Evolutionary conservation across 2,113 vertebrate genomes (phyloP).

Genomic region (Clarias gariepinus): DNA sequence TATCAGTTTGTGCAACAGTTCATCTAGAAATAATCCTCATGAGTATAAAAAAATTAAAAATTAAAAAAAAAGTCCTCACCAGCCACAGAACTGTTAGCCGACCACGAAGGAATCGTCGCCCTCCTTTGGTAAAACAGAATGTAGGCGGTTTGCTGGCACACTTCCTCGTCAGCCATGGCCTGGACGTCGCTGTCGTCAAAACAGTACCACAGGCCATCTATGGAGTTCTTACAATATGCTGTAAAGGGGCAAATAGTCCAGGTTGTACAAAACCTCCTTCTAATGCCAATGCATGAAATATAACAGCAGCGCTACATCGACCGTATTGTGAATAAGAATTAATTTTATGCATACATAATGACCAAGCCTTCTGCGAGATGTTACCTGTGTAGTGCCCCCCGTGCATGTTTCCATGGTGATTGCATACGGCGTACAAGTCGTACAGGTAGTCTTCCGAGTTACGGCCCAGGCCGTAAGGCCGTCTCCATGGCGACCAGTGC

Average conservation of each 20-base stretch:
- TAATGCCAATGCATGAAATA: background rate
- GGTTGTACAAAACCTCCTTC: background rate
- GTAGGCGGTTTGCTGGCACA: constrained; percentile 92
- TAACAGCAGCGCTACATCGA: background rate
- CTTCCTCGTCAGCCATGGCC: constrained; percentile 85
- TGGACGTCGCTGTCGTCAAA: constrained; percentile 97
- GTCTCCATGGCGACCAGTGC: constrained; percentile 97
- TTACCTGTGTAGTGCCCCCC: constrained; percentile 95
- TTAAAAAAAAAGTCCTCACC: constrained; percentile 71
- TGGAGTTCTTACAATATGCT: constrained; percentile 97
- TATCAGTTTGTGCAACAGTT: background rate
- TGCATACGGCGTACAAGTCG: constrained; percentile 97
- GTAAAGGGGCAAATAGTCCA: constrained; percentile 30
- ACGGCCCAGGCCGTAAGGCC: constrained; percentile 89
- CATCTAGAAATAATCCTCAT: too few species aligned
- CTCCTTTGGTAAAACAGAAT: constrained; percentile 97
- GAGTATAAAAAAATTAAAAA: background rate
- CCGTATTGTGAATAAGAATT: background rate
- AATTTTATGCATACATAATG: background rate
- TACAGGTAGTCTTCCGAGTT: constrained; percentile 96
- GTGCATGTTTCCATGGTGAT: constrained; percentile 98
- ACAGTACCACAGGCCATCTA: constrained; percentile 98
- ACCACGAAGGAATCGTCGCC: constrained; percentile 92
- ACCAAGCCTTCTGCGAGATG: background rate
- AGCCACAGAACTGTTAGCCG: constrained; percentile 96